phyloP scores from a whole-genome alignment of 2,888 invertebrate genomes.

The Mythimna albipuncta region DNA sequence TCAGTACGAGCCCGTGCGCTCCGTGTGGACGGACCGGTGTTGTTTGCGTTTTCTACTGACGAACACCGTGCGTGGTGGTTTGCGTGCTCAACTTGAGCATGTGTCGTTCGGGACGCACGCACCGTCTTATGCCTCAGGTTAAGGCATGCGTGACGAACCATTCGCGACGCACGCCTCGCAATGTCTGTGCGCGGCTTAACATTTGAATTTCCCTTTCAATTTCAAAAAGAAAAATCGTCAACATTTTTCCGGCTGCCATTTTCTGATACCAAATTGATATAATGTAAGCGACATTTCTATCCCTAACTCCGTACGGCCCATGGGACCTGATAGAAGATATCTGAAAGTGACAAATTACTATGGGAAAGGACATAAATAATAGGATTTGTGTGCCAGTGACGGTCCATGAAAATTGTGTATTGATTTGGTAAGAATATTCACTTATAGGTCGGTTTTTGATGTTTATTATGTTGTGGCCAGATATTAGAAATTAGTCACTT shows the following conservation, averaged over 20 bases:
- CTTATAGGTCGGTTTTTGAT: background rate
- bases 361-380: conserved; percentile 51
- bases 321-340: conserved; percentile 51
- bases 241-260: conserved; percentile 18
- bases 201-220: conserved; percentile 10
- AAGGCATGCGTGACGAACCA: too few relatives aligned
- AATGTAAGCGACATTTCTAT: conserved; percentile 42
- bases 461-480: too few relatives aligned
- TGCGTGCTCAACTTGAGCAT: too few relatives aligned
- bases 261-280: conserved; percentile 39
- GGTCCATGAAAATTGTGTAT: conserved; percentile 36
- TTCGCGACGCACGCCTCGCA: too few relatives aligned
- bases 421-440: conserved; percentile 32
- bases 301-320: conserved; percentile 31
- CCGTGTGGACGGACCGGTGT: too few relatives aligned
- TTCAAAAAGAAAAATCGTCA: conserved; percentile 2
- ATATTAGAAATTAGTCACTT: too few relatives aligned
- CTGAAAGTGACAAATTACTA: conserved; percentile 62
- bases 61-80: too few relatives aligned
- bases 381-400: conserved; percentile 41
- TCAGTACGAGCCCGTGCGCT: too few relatives aligned
- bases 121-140: too few relatives aligned
- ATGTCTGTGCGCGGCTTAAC: too few relatives aligned
- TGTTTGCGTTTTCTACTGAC: too few relatives aligned
- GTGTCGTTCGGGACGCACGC: too few relatives aligned